These are phyloP conservation scores for Drosophila eohydei DNA, from an alignment of 2,888 invertebrate genomes.

Conservation along the genomic window DNA sequence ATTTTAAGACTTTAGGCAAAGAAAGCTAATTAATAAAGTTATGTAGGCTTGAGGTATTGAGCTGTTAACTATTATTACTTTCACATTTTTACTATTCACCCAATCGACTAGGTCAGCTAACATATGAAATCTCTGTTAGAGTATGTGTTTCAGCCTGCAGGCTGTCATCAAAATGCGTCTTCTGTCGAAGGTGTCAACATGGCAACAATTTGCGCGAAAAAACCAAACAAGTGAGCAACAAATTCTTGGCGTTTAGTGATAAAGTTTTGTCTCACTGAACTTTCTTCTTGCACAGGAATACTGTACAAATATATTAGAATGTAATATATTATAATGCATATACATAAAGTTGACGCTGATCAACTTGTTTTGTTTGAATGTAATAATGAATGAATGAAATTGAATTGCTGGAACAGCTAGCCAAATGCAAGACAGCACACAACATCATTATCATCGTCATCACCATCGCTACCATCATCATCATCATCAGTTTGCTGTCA, in stretches of 20 bases:
- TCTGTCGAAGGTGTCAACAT: constrained; percentile 22
- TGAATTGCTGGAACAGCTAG: constrained; percentile 12
- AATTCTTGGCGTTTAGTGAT: constrained; percentile 23
- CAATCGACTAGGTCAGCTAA: neutral
- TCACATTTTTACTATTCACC: no score
- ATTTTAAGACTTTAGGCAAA: no score
- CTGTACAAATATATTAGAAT: neutral
- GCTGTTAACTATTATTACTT: no score
- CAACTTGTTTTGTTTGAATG: constrained; percentile 25
- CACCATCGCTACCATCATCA: constrained; percentile 10
- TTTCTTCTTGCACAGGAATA: neutral
- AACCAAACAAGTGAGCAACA: constrained; percentile 20
- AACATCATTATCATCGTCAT: constrained; percentile 1
- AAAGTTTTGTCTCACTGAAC: constrained; percentile 15
- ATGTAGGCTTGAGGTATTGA: no score
- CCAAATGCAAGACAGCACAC: constrained; percentile 3
- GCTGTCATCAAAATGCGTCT: neutral
- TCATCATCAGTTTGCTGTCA: constrained; percentile 45
- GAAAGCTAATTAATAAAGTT: no score
- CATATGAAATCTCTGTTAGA: neutral
- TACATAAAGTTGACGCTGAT: constrained; percentile 9
- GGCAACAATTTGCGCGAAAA: constrained; percentile 21
- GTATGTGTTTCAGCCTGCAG: neutral
- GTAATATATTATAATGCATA: neutral
- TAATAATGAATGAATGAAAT: constrained; percentile 1